Evolutionary conservation across 2,888 invertebrate genomes (phyloP).

Genomic region (Rotaria socialis): DNA sequence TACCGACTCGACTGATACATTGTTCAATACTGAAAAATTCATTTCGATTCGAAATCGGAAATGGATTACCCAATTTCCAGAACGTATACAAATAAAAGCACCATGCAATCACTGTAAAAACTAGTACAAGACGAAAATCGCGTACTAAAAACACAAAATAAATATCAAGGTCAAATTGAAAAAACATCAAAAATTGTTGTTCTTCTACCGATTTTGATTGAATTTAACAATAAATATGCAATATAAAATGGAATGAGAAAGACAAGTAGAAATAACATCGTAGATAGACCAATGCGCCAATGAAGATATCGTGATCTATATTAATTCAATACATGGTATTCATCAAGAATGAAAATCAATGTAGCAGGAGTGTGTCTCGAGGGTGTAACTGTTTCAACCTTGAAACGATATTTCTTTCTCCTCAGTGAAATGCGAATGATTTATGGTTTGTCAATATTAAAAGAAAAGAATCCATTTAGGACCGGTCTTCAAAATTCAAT

Average conservation of each 20-base stretch:
- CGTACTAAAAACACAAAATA: constrained; percentile 12
- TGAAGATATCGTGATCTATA: constrained; percentile 81
- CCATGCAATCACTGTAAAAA: constrained; percentile 76
- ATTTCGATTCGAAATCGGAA: constrained; percentile 90
- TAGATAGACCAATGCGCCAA: constrained; percentile 87
- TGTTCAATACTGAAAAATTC: constrained; percentile 71
- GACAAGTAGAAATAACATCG: constrained; percentile 85
- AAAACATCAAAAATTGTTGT: neutral
- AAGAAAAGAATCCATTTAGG: no score
- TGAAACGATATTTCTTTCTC: no score
- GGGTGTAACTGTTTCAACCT: no score
- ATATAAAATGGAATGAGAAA: constrained; percentile 93
- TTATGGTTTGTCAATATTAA: no score
- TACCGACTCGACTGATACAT: constrained; percentile 88
- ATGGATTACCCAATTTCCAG: constrained; percentile 98
- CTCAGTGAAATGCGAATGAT: no score
- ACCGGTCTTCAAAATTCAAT: no score
- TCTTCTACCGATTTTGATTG: constrained; percentile 66
- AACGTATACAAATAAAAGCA: constrained; percentile 86
- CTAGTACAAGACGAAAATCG: constrained; percentile 37
- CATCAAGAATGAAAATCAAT: neutral
- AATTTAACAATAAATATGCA: constrained; percentile 84
- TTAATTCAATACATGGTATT: neutral
- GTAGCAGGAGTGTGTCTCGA: no score
- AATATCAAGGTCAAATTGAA: neutral